Percentiles rank a stretch among this genome's conserved stretches.
Evolutionary conservation across 2,797 vertebrate genomes (phyloP).

Genomic region (Ctenochaetus hawaiiensis): DNA sequence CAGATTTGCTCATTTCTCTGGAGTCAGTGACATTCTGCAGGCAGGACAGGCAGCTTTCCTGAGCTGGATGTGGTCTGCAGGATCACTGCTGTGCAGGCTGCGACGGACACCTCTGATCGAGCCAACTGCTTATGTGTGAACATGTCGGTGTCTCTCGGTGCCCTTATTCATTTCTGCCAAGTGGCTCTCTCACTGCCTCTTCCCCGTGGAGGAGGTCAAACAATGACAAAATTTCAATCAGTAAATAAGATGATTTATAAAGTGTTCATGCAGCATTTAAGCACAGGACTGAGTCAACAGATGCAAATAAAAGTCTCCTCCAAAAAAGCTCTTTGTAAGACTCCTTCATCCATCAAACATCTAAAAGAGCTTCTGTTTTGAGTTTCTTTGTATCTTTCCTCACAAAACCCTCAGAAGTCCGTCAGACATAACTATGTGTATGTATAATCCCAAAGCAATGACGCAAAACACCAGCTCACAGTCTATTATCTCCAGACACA

Average conservation of each 20-base stretch:
- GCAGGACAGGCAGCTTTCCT: too few relatives aligned
- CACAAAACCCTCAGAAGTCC: background rate
- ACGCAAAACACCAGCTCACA: constrained; percentile 40
- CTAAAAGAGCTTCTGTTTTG: constrained; percentile 27
- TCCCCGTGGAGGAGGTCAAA: constrained; percentile 1
- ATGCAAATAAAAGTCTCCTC: constrained; percentile 8
- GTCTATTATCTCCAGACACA: constrained; percentile 40
- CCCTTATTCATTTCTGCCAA: background rate
- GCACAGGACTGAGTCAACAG: constrained; percentile 13
- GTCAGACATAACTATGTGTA: constrained; percentile 16
- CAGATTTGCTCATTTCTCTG: too few relatives aligned
- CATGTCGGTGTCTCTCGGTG: background rate
- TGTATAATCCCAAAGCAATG: constrained; percentile 30
- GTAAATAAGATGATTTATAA: background rate
- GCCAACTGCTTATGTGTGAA: background rate
- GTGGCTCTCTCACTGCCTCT: constrained; percentile 1
- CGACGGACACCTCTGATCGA: background rate
- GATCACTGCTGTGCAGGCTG: background rate
- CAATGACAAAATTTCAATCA: constrained; percentile 1
- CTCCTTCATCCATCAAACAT: constrained; percentile 16
- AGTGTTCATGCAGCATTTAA: background rate
- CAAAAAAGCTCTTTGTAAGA: background rate
- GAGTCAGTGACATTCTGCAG: too few relatives aligned
- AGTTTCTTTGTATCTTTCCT: constrained; percentile 1
- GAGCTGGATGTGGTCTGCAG: too few relatives aligned